Base-by-base conservation (phyloP, 2,888 invertebrate genomes). In the Doris montereyensis region DNA sequence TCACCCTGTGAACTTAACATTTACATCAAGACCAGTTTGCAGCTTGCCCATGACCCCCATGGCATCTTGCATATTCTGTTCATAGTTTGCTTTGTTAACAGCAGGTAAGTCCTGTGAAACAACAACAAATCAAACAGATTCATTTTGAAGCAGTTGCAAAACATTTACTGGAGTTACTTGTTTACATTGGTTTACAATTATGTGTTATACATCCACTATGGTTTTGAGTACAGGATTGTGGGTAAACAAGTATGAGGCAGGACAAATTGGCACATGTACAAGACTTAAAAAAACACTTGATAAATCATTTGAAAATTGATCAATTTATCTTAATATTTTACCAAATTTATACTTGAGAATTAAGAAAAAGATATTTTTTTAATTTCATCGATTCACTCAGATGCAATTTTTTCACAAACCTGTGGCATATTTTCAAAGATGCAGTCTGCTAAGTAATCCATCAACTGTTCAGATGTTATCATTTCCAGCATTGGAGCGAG, bases 1-100 rank as follows among this genome's bases (percentile, higher is more conserved):
- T 81, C 85, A 92, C 92, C 91, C 91, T 65, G 89, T 90, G 82
- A 92, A 93, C 86, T 90, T 91, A 17, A 94, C 92, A 88, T 94
- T 94, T 32, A 94, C 93, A 88, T 93, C 93, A 10, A 94, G 87
- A 2, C 94, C 94, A 30, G 93, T 93, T 81, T 92, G 92, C 24
- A 94, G 89, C 82, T 92, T 92, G 52, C 92, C 92, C 83, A 93
- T 90, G 58, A 93, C 90, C 60, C 91, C 90, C 87, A 93, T 91
- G 0, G 93, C 93, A 90, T 93, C 93, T 79, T 91, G 88, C 87
- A 93, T 91, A 85, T 93, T 93, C 84, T 93, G 93, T 85, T 93
- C 93, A 85, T 92, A 93, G 85, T 93, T 92, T 34, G 92, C 87
- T 81, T 88, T 89, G 34, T 88, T 88, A 74, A 87, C 89, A 79